Evolutionary conservation across 2,888 invertebrate genomes (phyloP).

Genomic region (Autographa gamma): DNA sequence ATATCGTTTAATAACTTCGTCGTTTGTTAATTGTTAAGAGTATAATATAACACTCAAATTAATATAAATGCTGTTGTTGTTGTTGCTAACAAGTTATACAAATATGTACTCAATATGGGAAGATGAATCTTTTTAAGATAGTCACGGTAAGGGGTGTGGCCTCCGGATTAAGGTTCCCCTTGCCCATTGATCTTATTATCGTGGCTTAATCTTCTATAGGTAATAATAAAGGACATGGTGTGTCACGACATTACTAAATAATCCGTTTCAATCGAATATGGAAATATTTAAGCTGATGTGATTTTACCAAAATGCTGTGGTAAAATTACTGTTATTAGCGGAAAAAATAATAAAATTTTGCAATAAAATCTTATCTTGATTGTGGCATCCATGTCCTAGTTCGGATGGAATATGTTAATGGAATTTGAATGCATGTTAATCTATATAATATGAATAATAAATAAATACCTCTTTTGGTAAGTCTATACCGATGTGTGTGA

Average conservation of each 20-base stretch:
- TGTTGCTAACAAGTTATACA: conserved; percentile 88
- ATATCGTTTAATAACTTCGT: conserved; percentile 62
- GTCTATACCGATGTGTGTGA: conserved; percentile 71
- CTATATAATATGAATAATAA: conserved; percentile 80
- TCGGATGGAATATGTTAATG: conserved; percentile 84
- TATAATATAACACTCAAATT: conserved; percentile 79
- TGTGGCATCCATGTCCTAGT: conserved; percentile 78
- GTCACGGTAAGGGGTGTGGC: conserved; percentile 40
- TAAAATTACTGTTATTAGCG: background rate
- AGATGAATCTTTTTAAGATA: conserved; percentile 67
- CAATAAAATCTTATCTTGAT: conserved; percentile 46
- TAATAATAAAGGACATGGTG: conserved; percentile 71
- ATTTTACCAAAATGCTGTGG: conserved; percentile 12
- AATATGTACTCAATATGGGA: conserved; percentile 79
- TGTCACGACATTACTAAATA: conserved; percentile 63
- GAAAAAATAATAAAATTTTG: conserved; percentile 35
- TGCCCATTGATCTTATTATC: conserved; percentile 63
- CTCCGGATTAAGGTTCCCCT: conserved; percentile 48
- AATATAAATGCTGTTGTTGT: conserved; percentile 88
- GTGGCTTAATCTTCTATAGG: conserved; percentile 68
- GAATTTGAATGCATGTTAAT: conserved; percentile 89
- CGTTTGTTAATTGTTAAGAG: conserved; percentile 76
- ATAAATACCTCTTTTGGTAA: conserved; percentile 89
- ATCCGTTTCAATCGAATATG: conserved; percentile 26
- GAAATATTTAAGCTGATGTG: conserved; percentile 19